Conservation (phyloP, 2,888 invertebrate genomes). For the Merodon equestris region DNA sequence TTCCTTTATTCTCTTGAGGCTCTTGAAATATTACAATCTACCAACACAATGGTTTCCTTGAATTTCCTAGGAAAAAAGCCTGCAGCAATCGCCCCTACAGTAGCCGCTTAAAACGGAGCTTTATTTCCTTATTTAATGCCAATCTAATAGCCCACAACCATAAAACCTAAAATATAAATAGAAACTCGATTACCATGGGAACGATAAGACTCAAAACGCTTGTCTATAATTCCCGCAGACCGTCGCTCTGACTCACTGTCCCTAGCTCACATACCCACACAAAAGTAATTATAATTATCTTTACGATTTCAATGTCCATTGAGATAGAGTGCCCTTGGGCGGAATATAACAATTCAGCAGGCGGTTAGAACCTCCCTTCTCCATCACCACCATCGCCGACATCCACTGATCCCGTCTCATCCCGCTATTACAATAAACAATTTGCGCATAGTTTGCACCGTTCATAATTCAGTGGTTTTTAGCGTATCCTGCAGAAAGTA, state of each 20-base stretch:
- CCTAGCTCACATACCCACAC: conserved; percentile 23
- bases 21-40: no score
- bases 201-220: background rate
- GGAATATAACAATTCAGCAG: no score
- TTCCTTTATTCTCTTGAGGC: no score
- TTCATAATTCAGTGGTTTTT: conserved; percentile 57
- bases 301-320: conserved; percentile 57
- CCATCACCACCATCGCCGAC: background rate
- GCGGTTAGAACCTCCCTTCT: conserved; percentile 3
- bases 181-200: no score
- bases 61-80: no score
- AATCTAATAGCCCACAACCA: no score
- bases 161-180: no score
- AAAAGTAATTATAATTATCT: conserved; percentile 67
- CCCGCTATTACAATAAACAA: conserved; percentile 53
- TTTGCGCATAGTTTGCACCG: conserved; percentile 50
- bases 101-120: no score
- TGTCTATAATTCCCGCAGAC: no score
- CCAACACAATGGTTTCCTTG: no score
- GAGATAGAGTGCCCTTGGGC: conserved; percentile 19
- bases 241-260: conserved; percentile 12
- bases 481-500: conserved; percentile 9
- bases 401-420: background rate
- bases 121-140: no score
- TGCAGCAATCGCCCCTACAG: no score